These are phyloP conservation scores for Chrysaora quinquecirrha DNA, from an alignment of 30 jellyfish, hydroid and myxozoan genomes.

Conservation along the genomic window DNA sequence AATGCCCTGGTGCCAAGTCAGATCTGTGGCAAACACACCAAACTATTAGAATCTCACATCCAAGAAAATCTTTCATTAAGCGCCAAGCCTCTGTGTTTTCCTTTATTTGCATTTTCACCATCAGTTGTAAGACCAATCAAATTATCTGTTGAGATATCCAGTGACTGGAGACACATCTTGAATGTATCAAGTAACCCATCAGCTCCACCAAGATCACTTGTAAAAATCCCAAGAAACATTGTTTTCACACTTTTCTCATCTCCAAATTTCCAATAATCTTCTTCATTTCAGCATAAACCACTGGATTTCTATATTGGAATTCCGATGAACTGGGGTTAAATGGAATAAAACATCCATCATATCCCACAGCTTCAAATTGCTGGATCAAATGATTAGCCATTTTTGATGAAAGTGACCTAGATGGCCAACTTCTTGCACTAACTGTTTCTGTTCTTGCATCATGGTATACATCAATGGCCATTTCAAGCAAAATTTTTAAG, in stretches of 20 bases:
- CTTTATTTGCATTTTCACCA: too few relatives aligned
- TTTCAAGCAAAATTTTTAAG: slow-evolving; percentile 1
- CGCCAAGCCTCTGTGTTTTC: too few relatives aligned
- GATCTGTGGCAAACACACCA: too few relatives aligned
- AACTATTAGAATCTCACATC: too few relatives aligned
- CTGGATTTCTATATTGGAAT: slow-evolving; percentile 16
- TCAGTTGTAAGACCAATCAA: too few relatives aligned
- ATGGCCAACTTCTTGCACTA: slow-evolving; percentile 26
- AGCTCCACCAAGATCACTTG: too few relatives aligned
- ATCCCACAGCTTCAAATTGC: not conserved
- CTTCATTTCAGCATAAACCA: slow-evolving; percentile 23
- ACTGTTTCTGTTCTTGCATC: slow-evolving; percentile 12
- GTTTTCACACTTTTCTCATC: not conserved
- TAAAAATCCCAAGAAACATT: too few relatives aligned
- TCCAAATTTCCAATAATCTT: not conserved
- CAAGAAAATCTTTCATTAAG: too few relatives aligned
- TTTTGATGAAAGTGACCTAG: slow-evolving; percentile 8
- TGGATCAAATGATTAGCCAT: slow-evolving; percentile 3
- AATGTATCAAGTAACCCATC: too few relatives aligned
- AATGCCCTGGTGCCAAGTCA: too few relatives aligned
- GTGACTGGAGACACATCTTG: too few relatives aligned
- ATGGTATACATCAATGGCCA: slow-evolving; percentile 10
- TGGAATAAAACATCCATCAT: slow-evolving; percentile 13
- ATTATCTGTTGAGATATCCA: too few relatives aligned
- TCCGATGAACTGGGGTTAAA: slow-evolving; percentile 9